Base-by-base conservation (phyloP, 2,797 vertebrate species). In the Pseudochaenichthys georgianus region DNA sequence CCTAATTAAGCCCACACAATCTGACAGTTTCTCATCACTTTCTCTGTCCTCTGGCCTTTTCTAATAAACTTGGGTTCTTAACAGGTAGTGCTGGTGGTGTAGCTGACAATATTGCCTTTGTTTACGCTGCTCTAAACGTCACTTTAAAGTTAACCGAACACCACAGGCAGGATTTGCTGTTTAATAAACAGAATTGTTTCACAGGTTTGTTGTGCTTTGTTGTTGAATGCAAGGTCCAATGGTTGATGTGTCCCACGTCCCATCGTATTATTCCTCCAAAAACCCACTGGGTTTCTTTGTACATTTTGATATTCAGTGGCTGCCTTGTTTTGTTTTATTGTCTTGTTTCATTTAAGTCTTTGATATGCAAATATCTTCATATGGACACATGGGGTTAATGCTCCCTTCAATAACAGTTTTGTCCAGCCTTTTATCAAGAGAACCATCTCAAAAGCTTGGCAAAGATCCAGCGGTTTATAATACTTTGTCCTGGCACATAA, bases 1-100 rank as follows among this genome's bases (percentile, higher is more conserved):
- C 50, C 79, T 88, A 83, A 91, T 92, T 90, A 89, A 81, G 55
- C 70, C 78, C 67, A 59, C 65, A 77, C 78, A 74, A 21, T 70
- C 54, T 81, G 87, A 87, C 79, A 82, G 72, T 79, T 82, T 82
- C 77, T 66, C 71, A 75, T 86, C 75, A 55, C 65, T 62, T 64
- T 65, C 0, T 1, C 67, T 73, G 51, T 73, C 48, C 74, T 67
- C 53, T 63, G 62, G 76, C 58, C 77, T 78, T 77, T 68, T 81
- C 67, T 80, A 76, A 83, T 84, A 73, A 80, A 83, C 61, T 3
- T 31, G 72, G 70, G 60, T 45, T 74, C 58, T 72, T 41, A 81
- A 81, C 72, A 75, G 63, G 66, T 70, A 21, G 65, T 13, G 38
- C 13, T 3, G 57, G 23, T 38, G 57, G 2, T 78, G 60, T 43